These are phyloP conservation scores for Sphaeramia orbicularis DNA, from an alignment of 2,797 vertebrate species.

Conservation along the genomic window DNA sequence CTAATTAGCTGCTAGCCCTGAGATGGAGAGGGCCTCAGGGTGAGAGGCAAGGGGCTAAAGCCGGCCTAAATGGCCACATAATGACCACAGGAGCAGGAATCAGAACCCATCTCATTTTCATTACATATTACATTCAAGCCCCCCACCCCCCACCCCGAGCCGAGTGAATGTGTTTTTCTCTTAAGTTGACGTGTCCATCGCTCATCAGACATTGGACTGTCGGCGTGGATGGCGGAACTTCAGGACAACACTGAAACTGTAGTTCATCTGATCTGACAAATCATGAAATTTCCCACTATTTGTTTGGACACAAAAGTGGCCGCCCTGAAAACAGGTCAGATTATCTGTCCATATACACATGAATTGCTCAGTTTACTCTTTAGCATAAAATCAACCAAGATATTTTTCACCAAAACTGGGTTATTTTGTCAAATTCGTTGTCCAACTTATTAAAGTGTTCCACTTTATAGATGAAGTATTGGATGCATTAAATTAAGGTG, in stretches of 20 bases:
- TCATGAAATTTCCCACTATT: background rate
- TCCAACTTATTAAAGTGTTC: too few relatives aligned
- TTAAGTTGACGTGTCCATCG: constrained; percentile 7
- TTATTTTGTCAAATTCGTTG: too few relatives aligned
- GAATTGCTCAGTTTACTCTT: too few relatives aligned
- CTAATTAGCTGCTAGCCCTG: constrained; percentile 83
- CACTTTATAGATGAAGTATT: too few relatives aligned
- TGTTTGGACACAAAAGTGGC: background rate
- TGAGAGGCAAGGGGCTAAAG: constrained; percentile 75
- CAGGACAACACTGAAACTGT: background rate
- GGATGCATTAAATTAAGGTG: too few relatives aligned
- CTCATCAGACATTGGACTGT: constrained; percentile 15
- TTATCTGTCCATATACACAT: too few relatives aligned
- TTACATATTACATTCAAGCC: constrained; percentile 79
- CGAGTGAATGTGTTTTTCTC: constrained; percentile 48
- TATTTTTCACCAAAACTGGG: too few relatives aligned
- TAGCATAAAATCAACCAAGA: too few relatives aligned
- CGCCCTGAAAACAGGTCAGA: too few relatives aligned
- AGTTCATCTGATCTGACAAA: background rate
- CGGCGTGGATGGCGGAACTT: background rate
- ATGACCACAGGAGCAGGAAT: constrained; percentile 75
- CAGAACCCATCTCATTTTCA: constrained; percentile 75
- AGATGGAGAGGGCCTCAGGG: constrained; percentile 83
- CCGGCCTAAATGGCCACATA: constrained; percentile 81
- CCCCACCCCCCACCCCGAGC: constrained; percentile 1